Base-by-base conservation (phyloP, 2,113 vertebrate species). In the Beaufortia kweichowensis region DNA sequence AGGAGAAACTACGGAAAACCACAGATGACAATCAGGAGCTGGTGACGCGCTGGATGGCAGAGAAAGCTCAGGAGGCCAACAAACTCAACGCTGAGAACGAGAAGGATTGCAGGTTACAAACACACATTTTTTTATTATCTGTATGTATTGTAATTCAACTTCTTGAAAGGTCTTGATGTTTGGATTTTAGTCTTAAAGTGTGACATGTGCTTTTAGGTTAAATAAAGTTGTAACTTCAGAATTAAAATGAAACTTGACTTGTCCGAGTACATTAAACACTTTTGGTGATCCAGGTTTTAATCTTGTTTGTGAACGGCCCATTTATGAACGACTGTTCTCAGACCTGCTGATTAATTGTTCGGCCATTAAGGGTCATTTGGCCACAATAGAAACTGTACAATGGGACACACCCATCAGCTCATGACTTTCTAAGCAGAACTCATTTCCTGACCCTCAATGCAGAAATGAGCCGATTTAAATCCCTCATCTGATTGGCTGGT, bases 51-150 rank as follows among this genome's bases (percentile, higher is more conserved):
- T 99, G 97, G 97, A 99, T 99, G 97, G 96, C 97, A 0, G 97
- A 99, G 91, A 99, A 99, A 65, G 95, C 97, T 11, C 96, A 96
- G 87, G 97, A 99, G 85, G 97, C 97, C 70, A 98, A 99, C 89
- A 89, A 91, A 33, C 90, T 99, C 10, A 99, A 99, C 33, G 96
- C 97, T 0, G 97, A 99, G 89, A 99, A 99, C 31, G 97, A 99
- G 84, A 98, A 98, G 85, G 97, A 99, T 87, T 93, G 88, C 75
- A 96, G 94, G 97, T 98, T 65, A 50, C 41, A 15, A 28, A 6
- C 39, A 6, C 15, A 26, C 33, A 0, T n/a, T n/a, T n/a, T n/a
- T n/a, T n/a, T n/a, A n/a, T 39, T 39, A 11, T 39, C 35, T 39
- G 1, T 39, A 39, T 10, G 7, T 39, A 33, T 33, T 33, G 4